phyloP scores from a whole-genome alignment of 53 echinoderm and acorn worm genomes.

The Stichopus horrens region DNA sequence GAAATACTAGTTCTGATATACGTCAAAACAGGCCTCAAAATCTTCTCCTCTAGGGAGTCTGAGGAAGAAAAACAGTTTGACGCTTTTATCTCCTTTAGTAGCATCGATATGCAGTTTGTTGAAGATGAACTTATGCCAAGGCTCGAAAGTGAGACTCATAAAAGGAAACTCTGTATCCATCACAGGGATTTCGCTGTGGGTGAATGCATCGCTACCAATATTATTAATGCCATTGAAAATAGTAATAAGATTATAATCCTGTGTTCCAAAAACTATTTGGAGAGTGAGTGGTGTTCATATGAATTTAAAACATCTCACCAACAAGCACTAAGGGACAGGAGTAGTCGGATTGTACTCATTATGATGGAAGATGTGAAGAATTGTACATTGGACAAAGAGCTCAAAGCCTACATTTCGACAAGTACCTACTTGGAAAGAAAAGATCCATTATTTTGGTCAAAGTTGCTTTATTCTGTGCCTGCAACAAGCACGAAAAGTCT shows the following conservation, averaged over 20 bases:
- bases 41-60: background rate
- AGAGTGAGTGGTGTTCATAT: constrained; percentile 77
- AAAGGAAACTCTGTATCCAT: constrained; percentile 63
- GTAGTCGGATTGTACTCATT: constrained; percentile 60
- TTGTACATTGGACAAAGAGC: constrained; percentile 54
- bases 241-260: constrained; percentile 62
- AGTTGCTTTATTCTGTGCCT: constrained; percentile 65
- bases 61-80: constrained; percentile 59
- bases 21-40: constrained; percentile 33
- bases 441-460: constrained; percentile 70
- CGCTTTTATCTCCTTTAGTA: constrained; percentile 75
- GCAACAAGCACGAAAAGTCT: constrained; percentile 11
- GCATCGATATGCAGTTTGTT: constrained; percentile 61
- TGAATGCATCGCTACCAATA: constrained; percentile 69
- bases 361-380: constrained; percentile 63
- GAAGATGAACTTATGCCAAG: constrained; percentile 56
- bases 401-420: constrained; percentile 65
- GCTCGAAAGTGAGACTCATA: constrained; percentile 57
- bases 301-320: constrained; percentile 71
- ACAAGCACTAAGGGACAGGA: constrained; percentile 59
- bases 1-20: constrained; percentile 62
- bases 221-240: constrained; percentile 51
- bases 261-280: constrained; percentile 59
- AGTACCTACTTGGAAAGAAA: constrained; percentile 73
- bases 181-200: constrained; percentile 74